Percentiles rank a stretch among this genome's conserved stretches.
phyloP scores from a whole-genome alignment of 1,140 invertebrate species.

The Drosophila sturtevanti region DNA sequence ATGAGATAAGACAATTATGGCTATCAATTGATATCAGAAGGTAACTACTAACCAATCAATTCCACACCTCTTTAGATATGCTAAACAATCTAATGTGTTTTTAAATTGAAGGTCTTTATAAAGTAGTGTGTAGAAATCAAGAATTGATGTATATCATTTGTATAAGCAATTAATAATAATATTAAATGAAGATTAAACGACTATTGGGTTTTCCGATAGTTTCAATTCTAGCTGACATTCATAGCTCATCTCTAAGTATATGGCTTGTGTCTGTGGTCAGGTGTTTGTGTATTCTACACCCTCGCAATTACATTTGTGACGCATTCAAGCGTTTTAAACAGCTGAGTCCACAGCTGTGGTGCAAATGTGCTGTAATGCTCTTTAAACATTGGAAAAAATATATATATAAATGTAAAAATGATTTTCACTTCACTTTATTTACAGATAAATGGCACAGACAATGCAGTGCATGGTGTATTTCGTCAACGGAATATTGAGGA shows the following conservation, averaged over 20 bases:
- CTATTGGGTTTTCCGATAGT: too few relatives aligned
- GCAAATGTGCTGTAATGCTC: conserved; percentile 29
- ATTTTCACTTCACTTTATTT: conserved; percentile 2
- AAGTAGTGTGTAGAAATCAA: too few relatives aligned
- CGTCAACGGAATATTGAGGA: conserved; percentile 72
- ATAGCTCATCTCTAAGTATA: conserved; percentile 35
- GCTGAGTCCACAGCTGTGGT: conserved; percentile 54
- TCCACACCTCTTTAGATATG: too few relatives aligned
- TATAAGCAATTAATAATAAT: too few relatives aligned
- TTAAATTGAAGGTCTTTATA: neutral
- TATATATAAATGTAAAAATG: neutral
- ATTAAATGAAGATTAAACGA: too few relatives aligned
- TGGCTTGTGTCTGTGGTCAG: conserved; percentile 41
- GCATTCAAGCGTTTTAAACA: conserved; percentile 45
- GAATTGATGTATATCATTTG: too few relatives aligned
- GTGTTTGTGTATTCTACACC: conserved; percentile 26
- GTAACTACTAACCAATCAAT: neutral
- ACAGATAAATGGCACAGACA: conserved; percentile 72
- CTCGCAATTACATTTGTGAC: conserved; percentile 34
- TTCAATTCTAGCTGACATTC: too few relatives aligned
- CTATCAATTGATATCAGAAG: neutral
- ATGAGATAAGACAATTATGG: neutral
- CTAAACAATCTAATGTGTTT: too few relatives aligned
- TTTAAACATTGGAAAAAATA: conserved; percentile 24
- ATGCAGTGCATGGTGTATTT: conserved; percentile 74